Conservation (phyloP, 2,113 vertebrate genomes). For the Speoplatyrhinus poulsoni region DNA sequence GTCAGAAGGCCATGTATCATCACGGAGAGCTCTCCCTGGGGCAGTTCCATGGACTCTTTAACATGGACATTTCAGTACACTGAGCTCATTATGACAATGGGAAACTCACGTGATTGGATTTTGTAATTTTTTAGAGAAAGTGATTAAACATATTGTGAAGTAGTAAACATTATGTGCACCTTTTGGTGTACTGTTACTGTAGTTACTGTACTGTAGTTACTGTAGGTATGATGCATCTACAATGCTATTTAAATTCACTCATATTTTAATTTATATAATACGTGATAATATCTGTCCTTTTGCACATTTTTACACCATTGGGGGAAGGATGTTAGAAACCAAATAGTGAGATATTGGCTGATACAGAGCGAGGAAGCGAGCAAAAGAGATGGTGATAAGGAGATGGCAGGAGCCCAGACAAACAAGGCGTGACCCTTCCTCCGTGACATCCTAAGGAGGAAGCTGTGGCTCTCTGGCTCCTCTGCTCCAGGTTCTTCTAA, state of each 20-base stretch:
- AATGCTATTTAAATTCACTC: too few species aligned
- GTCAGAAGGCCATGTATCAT: conserved; percentile 8
- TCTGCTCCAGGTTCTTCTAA: conserved; percentile 49
- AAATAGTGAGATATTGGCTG: too few species aligned
- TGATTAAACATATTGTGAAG: too few species aligned
- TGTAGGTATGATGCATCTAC: too few species aligned
- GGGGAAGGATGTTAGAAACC: not conserved
- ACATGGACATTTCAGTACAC: not conserved
- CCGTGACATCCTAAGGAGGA: conserved; percentile 74
- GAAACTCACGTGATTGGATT: not conserved
- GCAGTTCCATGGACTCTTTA: not conserved
- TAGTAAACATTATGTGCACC: too few species aligned
- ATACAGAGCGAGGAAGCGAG: too few species aligned
- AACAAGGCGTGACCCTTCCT: conserved; percentile 72
- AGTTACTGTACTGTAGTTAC: too few species aligned
- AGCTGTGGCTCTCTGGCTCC: conserved; percentile 59
- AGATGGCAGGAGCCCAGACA: not conserved
- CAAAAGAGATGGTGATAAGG: not conserved
- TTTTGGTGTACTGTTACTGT: too few species aligned
- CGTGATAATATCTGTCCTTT: too few species aligned
- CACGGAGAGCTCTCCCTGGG: not conserved
- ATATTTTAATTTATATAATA: too few species aligned
- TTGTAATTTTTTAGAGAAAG: too few species aligned
- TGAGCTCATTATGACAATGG: not conserved
- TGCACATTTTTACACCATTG: too few species aligned